Conservation (phyloP, 1,140 invertebrate species). For the Drosophila mojavensis region DNA sequence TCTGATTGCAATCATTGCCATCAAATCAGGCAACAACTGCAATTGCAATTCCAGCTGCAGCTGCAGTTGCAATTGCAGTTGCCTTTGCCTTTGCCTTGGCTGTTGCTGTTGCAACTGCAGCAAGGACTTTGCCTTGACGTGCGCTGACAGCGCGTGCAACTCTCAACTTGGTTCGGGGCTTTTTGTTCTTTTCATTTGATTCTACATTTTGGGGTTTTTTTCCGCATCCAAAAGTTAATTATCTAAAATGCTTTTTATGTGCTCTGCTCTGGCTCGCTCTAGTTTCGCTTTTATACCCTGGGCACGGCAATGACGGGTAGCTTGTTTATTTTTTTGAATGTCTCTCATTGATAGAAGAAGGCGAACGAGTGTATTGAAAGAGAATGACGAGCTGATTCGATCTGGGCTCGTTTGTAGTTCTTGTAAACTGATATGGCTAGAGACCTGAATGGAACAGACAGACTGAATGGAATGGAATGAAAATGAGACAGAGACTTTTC, state of each 20-base stretch:
- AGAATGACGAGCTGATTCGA: too few relatives aligned
- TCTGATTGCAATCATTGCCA: slow-evolving; percentile 80
- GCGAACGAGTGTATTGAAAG: too few relatives aligned
- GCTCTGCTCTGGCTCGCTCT: slow-evolving; percentile 3
- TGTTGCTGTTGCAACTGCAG: neutral
- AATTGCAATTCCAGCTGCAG: slow-evolving; percentile 10
- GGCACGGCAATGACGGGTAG: too few relatives aligned
- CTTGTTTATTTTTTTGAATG: too few relatives aligned
- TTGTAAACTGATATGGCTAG: too few relatives aligned
- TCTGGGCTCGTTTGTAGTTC: too few relatives aligned
- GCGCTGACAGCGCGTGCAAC: slow-evolving; percentile 53
- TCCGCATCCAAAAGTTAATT: slow-evolving; percentile 72
- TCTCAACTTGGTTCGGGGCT: slow-evolving; percentile 37
- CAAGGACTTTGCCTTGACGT: slow-evolving; percentile 31
- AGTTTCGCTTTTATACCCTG: neutral
- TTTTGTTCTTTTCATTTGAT: too few relatives aligned
- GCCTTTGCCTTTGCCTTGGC: too few relatives aligned
- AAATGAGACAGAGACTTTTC: too few relatives aligned
- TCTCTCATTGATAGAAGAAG: too few relatives aligned
- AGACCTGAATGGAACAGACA: too few relatives aligned
- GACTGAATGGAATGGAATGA: too few relatives aligned
- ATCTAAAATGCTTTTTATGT: slow-evolving; percentile 74
- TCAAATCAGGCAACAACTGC: slow-evolving; percentile 67
- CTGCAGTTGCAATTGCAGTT: neutral
- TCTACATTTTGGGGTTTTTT: slow-evolving; percentile 53